Conservation (phyloP, 2,797 vertebrate genomes). For the Gobionotothen gibberifrons region DNA sequence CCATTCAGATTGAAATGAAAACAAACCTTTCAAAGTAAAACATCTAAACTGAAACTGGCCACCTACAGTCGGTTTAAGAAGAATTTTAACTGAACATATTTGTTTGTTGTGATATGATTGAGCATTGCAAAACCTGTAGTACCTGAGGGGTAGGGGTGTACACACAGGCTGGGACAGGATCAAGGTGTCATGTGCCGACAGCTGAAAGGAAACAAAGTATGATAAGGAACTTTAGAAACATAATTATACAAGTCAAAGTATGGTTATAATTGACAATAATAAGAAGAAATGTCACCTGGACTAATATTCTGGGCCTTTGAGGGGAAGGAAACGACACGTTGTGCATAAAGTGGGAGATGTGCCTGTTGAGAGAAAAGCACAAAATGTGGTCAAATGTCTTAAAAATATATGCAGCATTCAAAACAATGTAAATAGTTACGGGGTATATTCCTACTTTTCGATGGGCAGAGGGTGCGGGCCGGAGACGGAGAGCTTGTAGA, state of each 20-base stretch:
- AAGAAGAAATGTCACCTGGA: slow-evolving; percentile 87
- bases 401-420: not conserved
- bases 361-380: slow-evolving; percentile 79
- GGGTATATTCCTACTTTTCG: slow-evolving; percentile 88
- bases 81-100: not conserved
- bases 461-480: slow-evolving; percentile 96
- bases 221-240: not conserved
- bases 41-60: not conserved
- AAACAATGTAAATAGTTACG: not conserved
- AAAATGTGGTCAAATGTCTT: not conserved
- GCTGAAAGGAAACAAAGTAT: slow-evolving; percentile 79
- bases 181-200: slow-evolving; percentile 93
- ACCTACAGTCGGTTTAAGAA: too few species aligned
- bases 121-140: slow-evolving; percentile 40
- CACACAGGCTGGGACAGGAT: slow-evolving; percentile 96
- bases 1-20: not conserved
- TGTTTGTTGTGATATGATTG: not conserved
- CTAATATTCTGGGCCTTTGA: slow-evolving; percentile 96
- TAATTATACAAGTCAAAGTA: not conserved
- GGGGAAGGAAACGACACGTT: slow-evolving; percentile 97
- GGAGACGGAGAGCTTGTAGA: slow-evolving; percentile 96
- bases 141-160: slow-evolving; percentile 97
- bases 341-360: slow-evolving; percentile 99
- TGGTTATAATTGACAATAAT: not conserved
- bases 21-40: not conserved